Evolutionary conservation across 2,888 invertebrate species (phyloP).

Genomic region (Meandrusa payeni): DNA sequence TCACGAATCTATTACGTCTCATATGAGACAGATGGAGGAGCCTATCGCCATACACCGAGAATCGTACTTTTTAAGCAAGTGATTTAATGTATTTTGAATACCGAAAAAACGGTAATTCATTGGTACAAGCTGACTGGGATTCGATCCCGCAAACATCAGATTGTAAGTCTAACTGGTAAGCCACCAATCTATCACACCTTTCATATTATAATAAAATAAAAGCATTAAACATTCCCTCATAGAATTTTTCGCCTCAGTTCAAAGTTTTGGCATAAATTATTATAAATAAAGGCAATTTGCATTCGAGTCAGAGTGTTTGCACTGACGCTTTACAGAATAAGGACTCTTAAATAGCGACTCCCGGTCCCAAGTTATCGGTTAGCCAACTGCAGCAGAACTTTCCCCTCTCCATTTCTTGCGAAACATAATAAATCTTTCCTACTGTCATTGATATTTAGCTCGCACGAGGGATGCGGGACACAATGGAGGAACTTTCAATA

Average conservation of each 20-base stretch:
- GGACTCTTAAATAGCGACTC: slow-evolving; percentile 53
- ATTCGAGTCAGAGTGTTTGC: slow-evolving; percentile 37
- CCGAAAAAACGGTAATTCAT: too few species aligned
- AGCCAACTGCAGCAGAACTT: slow-evolving; percentile 66
- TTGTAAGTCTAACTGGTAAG: too few species aligned
- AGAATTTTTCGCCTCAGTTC: not conserved
- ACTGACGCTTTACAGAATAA: slow-evolving; percentile 52
- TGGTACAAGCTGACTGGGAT: too few species aligned
- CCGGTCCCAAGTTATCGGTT: slow-evolving; percentile 58
- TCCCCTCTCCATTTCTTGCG: slow-evolving; percentile 52
- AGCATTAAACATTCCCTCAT: not conserved
- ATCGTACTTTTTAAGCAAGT: too few species aligned
- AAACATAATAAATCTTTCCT: slow-evolving; percentile 73
- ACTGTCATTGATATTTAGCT: slow-evolving; percentile 76
- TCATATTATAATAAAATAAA: too few species aligned
- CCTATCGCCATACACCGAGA: too few species aligned
- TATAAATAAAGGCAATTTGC: slow-evolving; percentile 39
- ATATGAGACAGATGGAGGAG: too few species aligned
- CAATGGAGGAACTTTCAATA: slow-evolving; percentile 53
- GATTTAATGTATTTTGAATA: too few species aligned
- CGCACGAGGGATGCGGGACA: slow-evolving; percentile 54
- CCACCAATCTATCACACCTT: too few species aligned
- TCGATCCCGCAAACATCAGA: too few species aligned
- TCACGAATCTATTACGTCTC: too few species aligned
- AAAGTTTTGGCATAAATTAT: slow-evolving; percentile 34